Percentiles rank a stretch among this genome's conserved stretches.
These are phyloP conservation scores for Ganaspis brasiliensis DNA, from an alignment of 2,888 invertebrate genomes.

Conservation along the genomic window DNA sequence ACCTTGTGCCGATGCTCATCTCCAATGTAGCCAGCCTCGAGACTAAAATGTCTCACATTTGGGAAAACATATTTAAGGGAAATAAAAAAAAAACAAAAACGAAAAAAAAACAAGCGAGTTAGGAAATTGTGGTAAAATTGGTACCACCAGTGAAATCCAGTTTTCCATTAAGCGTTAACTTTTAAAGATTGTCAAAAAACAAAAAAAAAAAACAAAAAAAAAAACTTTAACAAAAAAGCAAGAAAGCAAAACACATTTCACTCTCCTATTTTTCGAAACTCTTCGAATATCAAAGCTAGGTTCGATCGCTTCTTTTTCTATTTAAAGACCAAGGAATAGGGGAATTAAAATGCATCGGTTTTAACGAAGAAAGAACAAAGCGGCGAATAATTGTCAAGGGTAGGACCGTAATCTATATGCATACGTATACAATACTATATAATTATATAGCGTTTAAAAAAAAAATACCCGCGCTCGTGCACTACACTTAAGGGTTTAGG, in stretches of 20 bases:
- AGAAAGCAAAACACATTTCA: constrained; percentile 41
- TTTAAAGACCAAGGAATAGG: constrained; percentile 35
- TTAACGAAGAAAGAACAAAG: constrained; percentile 39
- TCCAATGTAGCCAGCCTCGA: constrained; percentile 32
- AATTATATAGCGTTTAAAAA: constrained; percentile 24
- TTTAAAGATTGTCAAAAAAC: constrained; percentile 23
- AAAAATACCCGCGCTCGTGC: constrained; percentile 41
- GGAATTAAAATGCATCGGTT: constrained; percentile 22
- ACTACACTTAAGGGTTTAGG: constrained; percentile 46
- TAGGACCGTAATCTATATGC: constrained; percentile 43
- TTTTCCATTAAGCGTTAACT: constrained; percentile 37
- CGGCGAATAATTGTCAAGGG: constrained; percentile 23
- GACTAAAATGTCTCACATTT: background rate
- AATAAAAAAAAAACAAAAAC: background rate
- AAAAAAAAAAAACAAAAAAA: background rate
- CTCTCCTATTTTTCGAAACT: constrained; percentile 43
- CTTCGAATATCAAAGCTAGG: constrained; percentile 44
- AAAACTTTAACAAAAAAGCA: background rate
- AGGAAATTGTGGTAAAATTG: constrained; percentile 34
- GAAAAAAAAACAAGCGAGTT: background rate
- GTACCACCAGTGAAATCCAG: constrained; percentile 40
- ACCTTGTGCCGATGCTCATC: constrained; percentile 34
- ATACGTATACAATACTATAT: constrained; percentile 39
- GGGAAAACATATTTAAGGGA: constrained; percentile 23
- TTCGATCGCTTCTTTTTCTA: constrained; percentile 43